phyloP scores from a whole-genome alignment of 1,140 invertebrate genomes.

The Heliconius hewitsoni region DNA sequence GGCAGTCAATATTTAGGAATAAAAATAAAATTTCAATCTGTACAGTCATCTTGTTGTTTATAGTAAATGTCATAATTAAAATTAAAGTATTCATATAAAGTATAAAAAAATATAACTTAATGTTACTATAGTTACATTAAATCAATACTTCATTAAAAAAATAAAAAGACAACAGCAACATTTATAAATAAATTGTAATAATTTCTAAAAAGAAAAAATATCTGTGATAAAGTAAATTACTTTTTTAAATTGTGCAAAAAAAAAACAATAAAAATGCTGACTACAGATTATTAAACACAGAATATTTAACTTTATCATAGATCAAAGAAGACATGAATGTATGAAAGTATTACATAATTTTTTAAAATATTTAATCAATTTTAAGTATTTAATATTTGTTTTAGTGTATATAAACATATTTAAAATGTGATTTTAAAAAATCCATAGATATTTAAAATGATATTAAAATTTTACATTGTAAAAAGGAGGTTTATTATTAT shows the following conservation, averaged over 20 bases:
- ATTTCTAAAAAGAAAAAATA: neutral
- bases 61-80: no score
- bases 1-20: no score
- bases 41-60: no score
- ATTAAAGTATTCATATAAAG: no score
- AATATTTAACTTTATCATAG: neutral
- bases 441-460: neutral
- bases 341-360: neutral
- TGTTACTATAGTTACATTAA: neutral
- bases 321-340: neutral
- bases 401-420: no score
- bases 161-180: slow-evolving; percentile 3
- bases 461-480: neutral
- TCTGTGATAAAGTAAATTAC: neutral
- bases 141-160: neutral
- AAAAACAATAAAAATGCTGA: no score
- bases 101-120: neutral
- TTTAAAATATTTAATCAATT: neutral
- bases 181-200: neutral
- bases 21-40: no score
- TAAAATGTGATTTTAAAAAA: no score
- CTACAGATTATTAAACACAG: neutral
- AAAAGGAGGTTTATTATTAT: neutral
- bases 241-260: neutral
- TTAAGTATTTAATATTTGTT: neutral